These are phyloP conservation scores for Nipponia nippon DNA, from an alignment of 2,113 vertebrate genomes.

Conservation along the genomic window DNA sequence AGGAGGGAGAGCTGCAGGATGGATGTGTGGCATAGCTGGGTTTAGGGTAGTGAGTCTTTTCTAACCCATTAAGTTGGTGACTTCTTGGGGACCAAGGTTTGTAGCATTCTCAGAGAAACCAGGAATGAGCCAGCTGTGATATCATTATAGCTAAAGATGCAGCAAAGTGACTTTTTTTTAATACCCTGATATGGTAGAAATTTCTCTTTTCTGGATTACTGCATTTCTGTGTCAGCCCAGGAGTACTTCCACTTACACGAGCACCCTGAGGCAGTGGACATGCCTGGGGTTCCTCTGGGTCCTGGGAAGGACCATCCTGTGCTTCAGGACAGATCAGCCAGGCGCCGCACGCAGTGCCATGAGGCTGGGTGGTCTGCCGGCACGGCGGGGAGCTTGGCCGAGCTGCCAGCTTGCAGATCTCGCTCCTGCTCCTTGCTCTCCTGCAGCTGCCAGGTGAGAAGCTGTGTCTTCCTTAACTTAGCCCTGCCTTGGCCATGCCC, in stretches of 20 bases:
- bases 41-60: neutral
- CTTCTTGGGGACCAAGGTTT: neutral
- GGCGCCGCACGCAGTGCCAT: fast-evolving
- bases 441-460: neutral
- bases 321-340: neutral
- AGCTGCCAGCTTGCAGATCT: neutral
- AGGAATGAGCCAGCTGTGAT: neutral
- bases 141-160: neutral
- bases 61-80: neutral
- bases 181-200: too few relatives aligned
- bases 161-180: neutral
- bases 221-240: neutral
- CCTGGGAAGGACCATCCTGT: neutral
- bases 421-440: neutral
- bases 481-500: neutral
- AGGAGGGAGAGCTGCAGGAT: neutral
- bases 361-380: neutral
- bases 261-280: neutral
- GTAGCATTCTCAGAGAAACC: neutral
- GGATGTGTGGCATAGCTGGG: neutral
- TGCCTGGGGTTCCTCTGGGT: neutral
- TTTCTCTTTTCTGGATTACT: neutral
- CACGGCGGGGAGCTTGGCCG: fast-evolving
- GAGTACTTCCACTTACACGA: neutral
- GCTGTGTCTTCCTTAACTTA: neutral